These are phyloP conservation scores for Himalopsyche kuldschensis DNA, from an alignment of 2,888 invertebrate genomes.

Conservation along the genomic window DNA sequence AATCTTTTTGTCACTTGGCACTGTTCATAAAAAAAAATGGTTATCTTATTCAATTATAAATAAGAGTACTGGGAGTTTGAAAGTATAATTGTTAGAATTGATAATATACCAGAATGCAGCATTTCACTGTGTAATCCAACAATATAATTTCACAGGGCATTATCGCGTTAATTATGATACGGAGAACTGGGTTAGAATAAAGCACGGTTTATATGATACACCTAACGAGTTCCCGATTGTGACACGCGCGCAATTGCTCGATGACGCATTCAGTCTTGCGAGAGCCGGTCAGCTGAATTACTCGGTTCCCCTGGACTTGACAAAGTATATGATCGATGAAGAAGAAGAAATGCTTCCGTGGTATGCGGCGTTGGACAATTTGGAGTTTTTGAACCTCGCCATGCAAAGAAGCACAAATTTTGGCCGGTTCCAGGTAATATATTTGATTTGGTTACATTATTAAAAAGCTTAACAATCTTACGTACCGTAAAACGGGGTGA, in stretches of 20 bases:
- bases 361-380: constrained; percentile 62
- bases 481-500: no score
- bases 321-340: constrained; percentile 62
- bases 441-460: neutral
- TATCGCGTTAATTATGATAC: constrained; percentile 66
- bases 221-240: constrained; percentile 59
- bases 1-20: no score
- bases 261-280: constrained; percentile 71
- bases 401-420: constrained; percentile 57
- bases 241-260: constrained; percentile 71
- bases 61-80: no score
- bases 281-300: constrained; percentile 62
- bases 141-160: constrained; percentile 53
- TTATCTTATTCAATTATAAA: no score
- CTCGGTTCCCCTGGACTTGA: constrained; percentile 63
- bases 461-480: no score
- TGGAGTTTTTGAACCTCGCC: constrained; percentile 57
- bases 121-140: no score
- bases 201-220: constrained; percentile 54
- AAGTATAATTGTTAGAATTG: no score
- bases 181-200: constrained; percentile 60
- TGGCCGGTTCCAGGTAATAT: constrained; percentile 53
- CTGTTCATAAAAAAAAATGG: no score
- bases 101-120: no score
- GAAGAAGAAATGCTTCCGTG: constrained; percentile 70